Evolutionary conservation across 2,113 vertebrate genomes (phyloP).

Genomic region (Oceanodroma tethys): DNA sequence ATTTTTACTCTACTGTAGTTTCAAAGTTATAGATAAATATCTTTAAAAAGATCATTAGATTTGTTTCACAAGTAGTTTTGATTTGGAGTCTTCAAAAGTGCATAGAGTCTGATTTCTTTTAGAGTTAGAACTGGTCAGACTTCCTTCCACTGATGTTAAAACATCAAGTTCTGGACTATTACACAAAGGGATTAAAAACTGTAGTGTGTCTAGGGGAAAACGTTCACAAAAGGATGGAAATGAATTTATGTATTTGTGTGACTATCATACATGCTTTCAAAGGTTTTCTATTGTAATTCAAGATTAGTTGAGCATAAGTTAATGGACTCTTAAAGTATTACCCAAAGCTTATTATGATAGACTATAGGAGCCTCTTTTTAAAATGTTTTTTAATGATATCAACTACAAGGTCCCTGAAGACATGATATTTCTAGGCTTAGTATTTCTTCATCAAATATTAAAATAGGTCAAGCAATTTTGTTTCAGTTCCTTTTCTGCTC

Average conservation of each 20-base stretch:
- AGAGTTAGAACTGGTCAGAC: background rate
- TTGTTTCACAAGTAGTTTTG: background rate
- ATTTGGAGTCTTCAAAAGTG: background rate
- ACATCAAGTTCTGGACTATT: background rate
- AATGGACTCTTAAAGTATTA: conserved; percentile 65
- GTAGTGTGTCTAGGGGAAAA: background rate
- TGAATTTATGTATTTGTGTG: conserved; percentile 43
- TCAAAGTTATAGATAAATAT: background rate
- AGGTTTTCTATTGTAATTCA: conserved; percentile 62
- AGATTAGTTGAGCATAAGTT: conserved; percentile 61
- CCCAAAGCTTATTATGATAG: conserved; percentile 56
- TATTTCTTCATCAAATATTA: conserved; percentile 62
- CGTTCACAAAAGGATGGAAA: conserved; percentile 27
- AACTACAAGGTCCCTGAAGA: conserved; percentile 18
- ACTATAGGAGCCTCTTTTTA: background rate
- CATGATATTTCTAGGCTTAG: conserved; percentile 4
- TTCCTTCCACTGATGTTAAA: background rate
- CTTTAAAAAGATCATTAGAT: background rate
- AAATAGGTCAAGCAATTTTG: conserved; percentile 49
- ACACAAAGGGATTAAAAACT: conserved; percentile 5
- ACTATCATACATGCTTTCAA: conserved; percentile 45
- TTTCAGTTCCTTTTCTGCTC: conserved; percentile 1
- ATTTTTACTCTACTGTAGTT: background rate
- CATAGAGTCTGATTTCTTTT: background rate
- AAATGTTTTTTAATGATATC: conserved; percentile 47